A percentile compares a stretch with the other conserved stretches of the same genome.
phyloP scores from a whole-genome alignment of 1,140 invertebrate genomes.

The Heliconius hewitsoni region DNA sequence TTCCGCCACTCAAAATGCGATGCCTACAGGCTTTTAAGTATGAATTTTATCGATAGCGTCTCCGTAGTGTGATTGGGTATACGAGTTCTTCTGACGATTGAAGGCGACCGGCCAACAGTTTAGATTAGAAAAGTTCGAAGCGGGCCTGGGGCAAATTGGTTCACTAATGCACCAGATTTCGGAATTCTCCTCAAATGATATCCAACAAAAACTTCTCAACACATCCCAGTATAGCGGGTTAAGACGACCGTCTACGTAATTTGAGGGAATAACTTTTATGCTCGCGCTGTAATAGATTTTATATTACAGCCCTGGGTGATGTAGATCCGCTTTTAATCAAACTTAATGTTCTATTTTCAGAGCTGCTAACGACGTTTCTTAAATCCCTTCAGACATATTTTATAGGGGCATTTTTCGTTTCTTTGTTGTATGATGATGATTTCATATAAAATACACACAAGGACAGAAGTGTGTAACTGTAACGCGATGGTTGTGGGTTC shows the following conservation, averaged over 20 bases:
- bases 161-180: slow-evolving; percentile 77
- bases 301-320: slow-evolving; percentile 34
- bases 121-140: slow-evolving; percentile 78
- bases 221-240: slow-evolving; percentile 36
- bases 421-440: neutral
- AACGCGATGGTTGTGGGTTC: too few species aligned
- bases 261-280: slow-evolving; percentile 48
- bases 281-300: slow-evolving; percentile 47
- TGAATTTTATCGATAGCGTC: slow-evolving; percentile 36
- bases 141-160: slow-evolving; percentile 69
- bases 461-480: too few species aligned
- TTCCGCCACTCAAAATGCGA: too few species aligned
- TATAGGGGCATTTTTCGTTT: slow-evolving; percentile 14
- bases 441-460: neutral
- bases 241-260: slow-evolving; percentile 42
- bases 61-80: slow-evolving; percentile 38
- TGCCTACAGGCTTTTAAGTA: neutral
- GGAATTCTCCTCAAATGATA: slow-evolving; percentile 53
- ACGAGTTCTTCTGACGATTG: slow-evolving; percentile 68
- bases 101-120: slow-evolving; percentile 65
- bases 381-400: slow-evolving; percentile 25
- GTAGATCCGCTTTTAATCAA: slow-evolving; percentile 46
- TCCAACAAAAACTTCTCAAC: slow-evolving; percentile 54
- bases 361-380: slow-evolving; percentile 26
- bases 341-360: slow-evolving; percentile 47